Conservation (phyloP, 2,113 vertebrate genomes). For the Takifugu bimaculatus region DNA sequence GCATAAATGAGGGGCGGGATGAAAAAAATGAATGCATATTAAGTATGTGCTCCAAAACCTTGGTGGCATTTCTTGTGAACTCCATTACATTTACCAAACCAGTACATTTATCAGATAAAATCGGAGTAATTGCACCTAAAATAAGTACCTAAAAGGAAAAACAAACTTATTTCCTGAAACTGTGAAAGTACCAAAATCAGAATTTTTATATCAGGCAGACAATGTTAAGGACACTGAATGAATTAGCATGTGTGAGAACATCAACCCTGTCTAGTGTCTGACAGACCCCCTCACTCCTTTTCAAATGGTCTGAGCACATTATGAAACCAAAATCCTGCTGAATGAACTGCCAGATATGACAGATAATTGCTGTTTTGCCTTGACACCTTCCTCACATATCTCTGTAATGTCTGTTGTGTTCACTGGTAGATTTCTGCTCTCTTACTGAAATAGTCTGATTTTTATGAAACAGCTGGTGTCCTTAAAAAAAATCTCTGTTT, state of each 20-base stretch:
- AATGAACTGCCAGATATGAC: slow-evolving; percentile 1
- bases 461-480: background rate
- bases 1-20: no score
- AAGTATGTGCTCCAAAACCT: background rate
- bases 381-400: background rate
- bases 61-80: no score
- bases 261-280: background rate
- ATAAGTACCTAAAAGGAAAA: no score
- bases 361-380: slow-evolving; percentile 10
- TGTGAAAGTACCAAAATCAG: no score
- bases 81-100: no score
- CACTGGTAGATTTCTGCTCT: slow-evolving; percentile 2
- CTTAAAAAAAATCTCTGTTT: background rate
- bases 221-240: no score
- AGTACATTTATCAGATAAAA: no score
- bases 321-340: slow-evolving; percentile 1
- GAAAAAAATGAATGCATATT: background rate
- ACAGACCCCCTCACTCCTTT: background rate
- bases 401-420: background rate
- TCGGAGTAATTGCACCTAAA: no score
- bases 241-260: no score
- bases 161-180: no score
- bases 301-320: slow-evolving; percentile 1
- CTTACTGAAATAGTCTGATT: background rate
- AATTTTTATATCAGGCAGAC: no score